Conservation (phyloP, 2,797 vertebrate species). For the Parauchenoglanis ngamensis region DNA sequence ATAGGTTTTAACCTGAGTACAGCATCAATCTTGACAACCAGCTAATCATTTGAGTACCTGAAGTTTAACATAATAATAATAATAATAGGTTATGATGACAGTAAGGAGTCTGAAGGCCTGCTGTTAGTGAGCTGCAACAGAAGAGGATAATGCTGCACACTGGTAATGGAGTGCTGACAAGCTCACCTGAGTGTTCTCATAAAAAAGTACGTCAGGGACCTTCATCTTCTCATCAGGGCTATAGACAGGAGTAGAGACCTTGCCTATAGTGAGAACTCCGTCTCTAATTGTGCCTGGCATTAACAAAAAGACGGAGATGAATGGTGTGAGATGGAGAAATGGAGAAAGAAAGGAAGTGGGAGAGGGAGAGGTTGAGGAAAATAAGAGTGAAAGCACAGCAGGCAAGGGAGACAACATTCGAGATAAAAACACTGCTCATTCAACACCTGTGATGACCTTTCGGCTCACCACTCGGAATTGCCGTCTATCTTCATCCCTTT, state of each 20-base stretch:
- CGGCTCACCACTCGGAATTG: not conserved
- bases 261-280: slow-evolving; percentile 86
- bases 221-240: slow-evolving; percentile 86
- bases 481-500: not conserved
- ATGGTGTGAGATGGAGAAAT: not conserved
- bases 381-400: not conserved
- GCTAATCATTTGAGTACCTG: slow-evolving; percentile 6
- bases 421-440: slow-evolving; percentile 20
- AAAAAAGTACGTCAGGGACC: slow-evolving; percentile 95
- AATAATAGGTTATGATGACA: slow-evolving; percentile 2
- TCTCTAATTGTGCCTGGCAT: slow-evolving; percentile 79
- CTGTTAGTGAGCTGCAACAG: not conserved
- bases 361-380: not conserved
- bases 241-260: slow-evolving; percentile 79
- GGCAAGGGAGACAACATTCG: not conserved
- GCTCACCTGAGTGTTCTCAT: slow-evolving; percentile 92
- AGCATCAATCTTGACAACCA: not conserved
- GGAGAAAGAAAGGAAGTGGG: not conserved
- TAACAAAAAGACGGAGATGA: slow-evolving; percentile 22
- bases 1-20: not conserved
- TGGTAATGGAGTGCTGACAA: slow-evolving; percentile 1
- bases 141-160: slow-evolving; percentile 1
- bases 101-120: not conserved
- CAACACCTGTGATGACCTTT: slow-evolving; percentile 32
- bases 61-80: not conserved